Evolutionary conservation across 2,113 vertebrate genomes (phyloP).

Genomic region (Illadopsis cleaveri): DNA sequence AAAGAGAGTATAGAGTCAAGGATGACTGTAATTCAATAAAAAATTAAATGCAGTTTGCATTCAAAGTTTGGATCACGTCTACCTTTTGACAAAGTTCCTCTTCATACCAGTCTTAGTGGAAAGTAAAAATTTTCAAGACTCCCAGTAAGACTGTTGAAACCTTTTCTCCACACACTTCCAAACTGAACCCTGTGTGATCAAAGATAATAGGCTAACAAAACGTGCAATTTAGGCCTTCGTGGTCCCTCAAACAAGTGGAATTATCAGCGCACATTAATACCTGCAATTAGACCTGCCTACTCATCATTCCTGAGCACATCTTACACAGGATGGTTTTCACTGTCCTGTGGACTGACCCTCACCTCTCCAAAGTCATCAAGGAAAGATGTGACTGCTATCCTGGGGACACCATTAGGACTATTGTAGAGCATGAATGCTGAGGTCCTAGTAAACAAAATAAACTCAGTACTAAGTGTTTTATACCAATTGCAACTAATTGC

Average conservation of each 20-base stretch:
- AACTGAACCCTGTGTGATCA: neutral
- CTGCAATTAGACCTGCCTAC: neutral
- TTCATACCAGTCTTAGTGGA: neutral
- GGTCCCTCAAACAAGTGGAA: neutral
- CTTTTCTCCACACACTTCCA: neutral
- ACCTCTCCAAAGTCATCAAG: neutral
- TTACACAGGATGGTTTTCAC: neutral
- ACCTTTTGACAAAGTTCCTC: neutral
- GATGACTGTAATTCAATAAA: fast-evolving
- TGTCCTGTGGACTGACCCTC: neutral
- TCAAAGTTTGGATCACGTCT: neutral
- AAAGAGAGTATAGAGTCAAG: neutral
- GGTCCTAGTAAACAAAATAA: neutral
- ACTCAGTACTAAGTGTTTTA: neutral
- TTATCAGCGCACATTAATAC: neutral
- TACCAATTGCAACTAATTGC: neutral
- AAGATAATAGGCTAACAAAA: neutral
- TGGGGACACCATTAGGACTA: neutral
- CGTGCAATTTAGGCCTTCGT: neutral
- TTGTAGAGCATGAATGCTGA: neutral
- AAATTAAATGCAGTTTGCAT: neutral
- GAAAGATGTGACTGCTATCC: neutral
- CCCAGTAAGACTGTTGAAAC: neutral
- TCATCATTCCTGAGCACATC: neutral
- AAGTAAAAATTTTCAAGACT: neutral